Evolutionary conservation across 2,888 invertebrate genomes (phyloP).

Genomic region (Colostygia pectinataria): DNA sequence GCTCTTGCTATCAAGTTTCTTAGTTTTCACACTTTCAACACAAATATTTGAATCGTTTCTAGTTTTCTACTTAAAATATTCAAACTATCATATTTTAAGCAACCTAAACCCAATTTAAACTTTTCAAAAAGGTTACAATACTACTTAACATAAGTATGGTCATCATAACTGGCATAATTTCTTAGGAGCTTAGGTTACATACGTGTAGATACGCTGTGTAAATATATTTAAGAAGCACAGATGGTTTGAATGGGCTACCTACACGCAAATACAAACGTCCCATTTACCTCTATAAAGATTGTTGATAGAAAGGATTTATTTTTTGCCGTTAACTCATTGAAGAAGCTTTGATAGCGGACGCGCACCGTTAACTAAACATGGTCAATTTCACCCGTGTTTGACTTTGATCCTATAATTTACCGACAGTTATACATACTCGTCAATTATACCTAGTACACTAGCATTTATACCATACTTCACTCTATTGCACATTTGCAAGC

Average conservation of each 20-base stretch:
- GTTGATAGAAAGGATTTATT: conserved; percentile 21
- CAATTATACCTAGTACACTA: conserved; percentile 30
- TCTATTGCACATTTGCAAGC: conserved; percentile 34
- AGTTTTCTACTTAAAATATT: neutral
- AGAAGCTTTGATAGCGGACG: conserved; percentile 28
- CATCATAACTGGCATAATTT: neutral
- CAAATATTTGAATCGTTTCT: conserved; percentile 1
- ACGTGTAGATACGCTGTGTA: conserved; percentile 6
- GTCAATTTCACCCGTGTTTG: conserved; percentile 32
- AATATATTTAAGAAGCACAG: conserved; percentile 18
- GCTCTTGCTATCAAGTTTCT: neutral
- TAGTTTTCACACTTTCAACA: conserved; percentile 1
- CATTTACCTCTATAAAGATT: conserved; percentile 18
- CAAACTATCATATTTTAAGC: neutral
- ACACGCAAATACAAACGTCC: conserved; percentile 14
- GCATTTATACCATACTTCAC: conserved; percentile 15
- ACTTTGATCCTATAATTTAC: conserved; percentile 36
- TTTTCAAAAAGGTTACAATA: neutral
- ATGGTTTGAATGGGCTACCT: conserved; percentile 13
- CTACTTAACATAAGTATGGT: neutral
- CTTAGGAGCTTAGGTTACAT: neutral
- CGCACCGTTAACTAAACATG: conserved; percentile 36
- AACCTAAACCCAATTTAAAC: neutral
- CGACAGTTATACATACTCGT: conserved; percentile 31
- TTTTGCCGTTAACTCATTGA: conserved; percentile 5